phyloP scores from a whole-genome alignment of 2,797 vertebrate genomes.

The Petrocephalus sullivani region DNA sequence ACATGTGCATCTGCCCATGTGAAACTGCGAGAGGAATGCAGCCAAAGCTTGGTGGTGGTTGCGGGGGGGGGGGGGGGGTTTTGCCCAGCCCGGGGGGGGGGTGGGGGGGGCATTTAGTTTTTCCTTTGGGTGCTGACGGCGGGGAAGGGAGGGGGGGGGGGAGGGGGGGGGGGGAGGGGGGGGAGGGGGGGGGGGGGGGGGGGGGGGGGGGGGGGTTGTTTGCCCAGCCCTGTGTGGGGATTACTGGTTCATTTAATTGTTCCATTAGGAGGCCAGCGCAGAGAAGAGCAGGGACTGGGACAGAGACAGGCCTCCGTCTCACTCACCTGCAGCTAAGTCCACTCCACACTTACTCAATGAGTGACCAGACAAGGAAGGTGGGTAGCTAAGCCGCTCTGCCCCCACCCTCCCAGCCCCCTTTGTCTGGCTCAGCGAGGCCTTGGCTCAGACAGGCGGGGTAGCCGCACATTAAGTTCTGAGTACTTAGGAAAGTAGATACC shows the following conservation, averaged over 20 bases:
- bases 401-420: slow-evolving; percentile 29
- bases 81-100: too few relatives aligned
- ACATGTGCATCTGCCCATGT: background rate
- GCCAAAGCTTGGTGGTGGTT: too few relatives aligned
- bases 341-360: background rate
- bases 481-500: slow-evolving; percentile 46
- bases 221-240: background rate
- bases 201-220: too few relatives aligned
- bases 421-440: slow-evolving; percentile 42
- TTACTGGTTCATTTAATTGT: background rate
- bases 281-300: background rate
- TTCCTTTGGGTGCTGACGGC: too few relatives aligned
- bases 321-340: slow-evolving; percentile 22
- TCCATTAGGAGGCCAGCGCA: slow-evolving; percentile 4
- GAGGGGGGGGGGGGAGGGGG: too few relatives aligned
- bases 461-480: slow-evolving; percentile 49
- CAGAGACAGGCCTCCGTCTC: background rate
- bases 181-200: too few relatives aligned
- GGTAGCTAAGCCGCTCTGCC: slow-evolving; percentile 41
- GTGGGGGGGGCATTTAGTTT: too few relatives aligned
- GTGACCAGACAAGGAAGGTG: background rate
- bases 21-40: background rate
- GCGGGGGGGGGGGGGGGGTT: too few relatives aligned
- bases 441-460: slow-evolving; percentile 52
- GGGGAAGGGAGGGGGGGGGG: too few relatives aligned